A percentile compares a stretch with the other conserved stretches of the same genome.
Conservation (phyloP, 1,140 invertebrate species). For the Globodera ellingtonae region DNA sequence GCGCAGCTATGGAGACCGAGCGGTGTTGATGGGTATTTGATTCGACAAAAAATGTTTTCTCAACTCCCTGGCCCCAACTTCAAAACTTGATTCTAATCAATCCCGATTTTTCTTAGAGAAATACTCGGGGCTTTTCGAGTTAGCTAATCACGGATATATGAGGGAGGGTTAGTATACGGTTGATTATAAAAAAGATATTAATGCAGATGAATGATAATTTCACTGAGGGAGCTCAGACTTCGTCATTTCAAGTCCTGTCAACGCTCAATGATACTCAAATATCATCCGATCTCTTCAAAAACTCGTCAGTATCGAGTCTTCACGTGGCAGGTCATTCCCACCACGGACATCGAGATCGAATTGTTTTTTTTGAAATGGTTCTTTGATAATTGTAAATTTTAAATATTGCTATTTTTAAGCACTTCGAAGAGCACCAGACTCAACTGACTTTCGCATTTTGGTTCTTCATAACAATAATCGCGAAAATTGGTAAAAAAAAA, state of each 20-base stretch:
- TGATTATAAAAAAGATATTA: no score
- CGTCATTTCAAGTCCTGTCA: neutral
- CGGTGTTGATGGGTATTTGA: no score
- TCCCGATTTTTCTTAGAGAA: no score
- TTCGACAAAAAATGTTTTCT: no score
- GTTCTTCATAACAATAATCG: conserved; percentile 42
- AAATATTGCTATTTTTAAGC: neutral
- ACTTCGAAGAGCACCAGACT: conserved; percentile 41
- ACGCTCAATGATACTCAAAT: neutral
- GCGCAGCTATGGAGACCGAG: no score
- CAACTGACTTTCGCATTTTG: conserved; percentile 43
- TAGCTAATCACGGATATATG: no score
- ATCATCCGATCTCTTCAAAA: neutral
- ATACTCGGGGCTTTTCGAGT: no score
- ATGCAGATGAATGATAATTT: neutral
- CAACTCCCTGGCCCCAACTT: no score
- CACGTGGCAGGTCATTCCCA: conserved; percentile 19
- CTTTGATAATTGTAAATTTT: neutral
- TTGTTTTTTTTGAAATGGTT: conserved; percentile 8
- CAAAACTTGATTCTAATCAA: no score
- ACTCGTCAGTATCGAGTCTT: neutral
- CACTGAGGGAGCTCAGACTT: neutral
- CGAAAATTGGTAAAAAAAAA: conserved; percentile 33
- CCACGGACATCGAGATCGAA: conserved; percentile 6
- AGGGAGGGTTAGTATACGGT: no score